These are phyloP conservation scores for Amia ocellicauda DNA, from an alignment of 2,113 vertebrate genomes.

Conservation along the genomic window DNA sequence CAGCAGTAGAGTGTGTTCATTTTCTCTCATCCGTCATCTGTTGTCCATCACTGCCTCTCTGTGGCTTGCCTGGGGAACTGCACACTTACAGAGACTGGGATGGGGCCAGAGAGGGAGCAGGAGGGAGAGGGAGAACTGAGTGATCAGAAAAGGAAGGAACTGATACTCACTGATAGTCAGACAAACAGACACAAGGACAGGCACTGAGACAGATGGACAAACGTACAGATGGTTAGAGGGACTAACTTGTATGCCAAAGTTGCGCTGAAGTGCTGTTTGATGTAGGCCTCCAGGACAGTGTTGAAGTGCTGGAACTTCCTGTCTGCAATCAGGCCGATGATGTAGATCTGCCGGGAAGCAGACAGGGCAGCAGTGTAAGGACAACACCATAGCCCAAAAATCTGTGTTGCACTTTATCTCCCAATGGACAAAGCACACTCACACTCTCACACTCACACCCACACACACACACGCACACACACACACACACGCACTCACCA, in stretches of 20 bases:
- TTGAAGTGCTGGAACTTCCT: constrained; percentile 98
- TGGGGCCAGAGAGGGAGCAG: no score
- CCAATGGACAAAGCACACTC: no score
- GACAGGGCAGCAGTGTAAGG: not conserved
- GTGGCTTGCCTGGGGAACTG: no score
- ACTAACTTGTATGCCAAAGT: constrained; percentile 96
- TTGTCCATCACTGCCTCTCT: no score
- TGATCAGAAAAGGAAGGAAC: no score
- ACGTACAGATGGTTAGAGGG: not conserved
- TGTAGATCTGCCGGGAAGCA: constrained; percentile 77
- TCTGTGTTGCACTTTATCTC: no score
- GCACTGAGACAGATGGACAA: not conserved
- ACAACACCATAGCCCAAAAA: no score
- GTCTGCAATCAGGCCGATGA: constrained; percentile 93
- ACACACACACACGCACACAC: constrained; percentile 8
- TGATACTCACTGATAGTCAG: no score
- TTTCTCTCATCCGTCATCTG: no score
- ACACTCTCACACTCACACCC: constrained; percentile 7
- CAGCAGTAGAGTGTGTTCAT: no score
- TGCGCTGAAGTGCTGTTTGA: constrained; percentile 96
- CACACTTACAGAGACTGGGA: no score
- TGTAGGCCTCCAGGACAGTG: constrained; percentile 92
- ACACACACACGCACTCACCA: constrained; percentile 71
- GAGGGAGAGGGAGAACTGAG: no score
- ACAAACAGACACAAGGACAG: not conserved